phyloP scores from a whole-genome alignment of 1,140 invertebrate genomes.

The Atopsyche davidsoni region DNA sequence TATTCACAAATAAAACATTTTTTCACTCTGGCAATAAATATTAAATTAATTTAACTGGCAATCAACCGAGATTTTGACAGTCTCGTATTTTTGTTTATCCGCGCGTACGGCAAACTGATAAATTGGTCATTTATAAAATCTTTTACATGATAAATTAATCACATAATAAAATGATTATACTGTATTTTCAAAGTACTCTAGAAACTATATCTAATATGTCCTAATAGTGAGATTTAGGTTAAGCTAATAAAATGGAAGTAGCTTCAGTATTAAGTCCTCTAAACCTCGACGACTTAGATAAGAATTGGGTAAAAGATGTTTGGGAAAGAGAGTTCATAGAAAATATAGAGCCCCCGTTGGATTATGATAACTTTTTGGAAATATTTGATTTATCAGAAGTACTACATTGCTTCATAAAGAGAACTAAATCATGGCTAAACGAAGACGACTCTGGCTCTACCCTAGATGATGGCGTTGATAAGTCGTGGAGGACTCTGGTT shows the following conservation, averaged over 20 bases:
- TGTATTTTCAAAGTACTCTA: too few relatives aligned
- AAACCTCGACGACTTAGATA: constrained; percentile 5
- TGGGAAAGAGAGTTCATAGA: constrained; percentile 27
- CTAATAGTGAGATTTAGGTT: not conserved
- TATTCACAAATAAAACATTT: too few relatives aligned
- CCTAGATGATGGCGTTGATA: not conserved
- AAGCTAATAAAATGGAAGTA: constrained; percentile 7
- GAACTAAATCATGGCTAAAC: constrained; percentile 4
- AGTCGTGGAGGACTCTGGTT: constrained; percentile 15
- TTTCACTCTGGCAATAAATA: too few relatives aligned
- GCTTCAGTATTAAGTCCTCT: constrained; percentile 3
- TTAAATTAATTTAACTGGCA: too few relatives aligned
- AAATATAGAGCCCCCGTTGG: constrained; percentile 12
- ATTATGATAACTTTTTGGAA: constrained; percentile 9
- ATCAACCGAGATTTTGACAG: too few relatives aligned
- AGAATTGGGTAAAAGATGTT: constrained; percentile 19
- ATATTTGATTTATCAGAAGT: constrained; percentile 2
- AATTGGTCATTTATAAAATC: too few relatives aligned
- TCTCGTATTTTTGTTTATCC: too few relatives aligned
- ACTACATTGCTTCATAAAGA: constrained; percentile 8
- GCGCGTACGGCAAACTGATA: too few relatives aligned
- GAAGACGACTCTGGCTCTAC: not conserved
- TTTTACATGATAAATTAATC: too few relatives aligned
- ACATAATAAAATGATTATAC: too few relatives aligned
- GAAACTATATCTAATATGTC: too few relatives aligned